phyloP scores from a whole-genome alignment of 1,140 invertebrate genomes.

The Stegodyphus dumicola region DNA sequence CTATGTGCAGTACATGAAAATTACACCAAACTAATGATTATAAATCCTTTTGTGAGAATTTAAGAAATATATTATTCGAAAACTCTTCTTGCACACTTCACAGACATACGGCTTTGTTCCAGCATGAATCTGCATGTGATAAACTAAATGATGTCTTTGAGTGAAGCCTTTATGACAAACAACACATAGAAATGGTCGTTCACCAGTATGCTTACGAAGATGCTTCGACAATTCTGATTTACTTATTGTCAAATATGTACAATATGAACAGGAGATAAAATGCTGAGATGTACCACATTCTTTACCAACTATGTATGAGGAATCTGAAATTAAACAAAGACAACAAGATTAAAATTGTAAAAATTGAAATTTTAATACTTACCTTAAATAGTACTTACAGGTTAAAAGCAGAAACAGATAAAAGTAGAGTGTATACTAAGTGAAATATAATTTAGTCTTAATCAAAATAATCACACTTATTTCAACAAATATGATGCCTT shows the following conservation, averaged over 20 bases:
- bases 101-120: slow-evolving; percentile 72
- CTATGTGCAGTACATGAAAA: background rate
- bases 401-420: too few relatives aligned
- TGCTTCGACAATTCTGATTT: background rate
- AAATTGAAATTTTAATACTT: too few relatives aligned
- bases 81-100: slow-evolving; percentile 73
- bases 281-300: too few relatives aligned
- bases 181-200: slow-evolving; percentile 2
- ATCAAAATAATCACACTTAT: too few relatives aligned
- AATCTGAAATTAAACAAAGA: too few relatives aligned
- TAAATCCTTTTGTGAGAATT: slow-evolving; percentile 69
- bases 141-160: slow-evolving; percentile 1
- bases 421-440: too few relatives aligned
- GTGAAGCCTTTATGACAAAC: slow-evolving; percentile 14
- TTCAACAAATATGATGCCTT: too few relatives aligned
- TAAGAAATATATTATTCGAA: slow-evolving; percentile 74
- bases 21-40: background rate
- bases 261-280: background rate
- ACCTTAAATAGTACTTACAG: too few relatives aligned
- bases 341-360: too few relatives aligned
- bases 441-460: too few relatives aligned
- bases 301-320: too few relatives aligned
- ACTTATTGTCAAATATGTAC: background rate
- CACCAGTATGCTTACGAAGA: background rate
- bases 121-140: slow-evolving; percentile 8